phyloP scores from a whole-genome alignment of 1,140 invertebrate genomes.

The Lithobius niger region DNA sequence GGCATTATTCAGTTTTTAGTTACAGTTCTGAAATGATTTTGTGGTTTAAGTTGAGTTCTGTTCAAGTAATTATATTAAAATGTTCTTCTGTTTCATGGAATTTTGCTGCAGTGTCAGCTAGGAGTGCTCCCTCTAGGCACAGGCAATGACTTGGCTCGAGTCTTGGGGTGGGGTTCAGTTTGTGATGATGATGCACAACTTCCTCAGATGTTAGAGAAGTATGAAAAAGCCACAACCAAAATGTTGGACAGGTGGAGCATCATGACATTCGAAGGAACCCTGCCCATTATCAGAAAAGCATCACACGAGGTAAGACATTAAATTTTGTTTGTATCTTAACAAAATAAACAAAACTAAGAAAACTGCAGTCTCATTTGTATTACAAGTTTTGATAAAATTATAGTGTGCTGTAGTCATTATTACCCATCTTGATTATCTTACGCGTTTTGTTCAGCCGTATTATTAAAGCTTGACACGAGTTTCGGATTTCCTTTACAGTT shows the following conservation, averaged over 20 bases:
- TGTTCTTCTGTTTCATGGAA: too few relatives aligned
- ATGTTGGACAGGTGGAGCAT: conserved; percentile 94
- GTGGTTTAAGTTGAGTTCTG: conserved; percentile 7
- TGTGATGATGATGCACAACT: conserved; percentile 91
- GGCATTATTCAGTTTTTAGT: not conserved
- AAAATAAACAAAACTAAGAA: too few relatives aligned
- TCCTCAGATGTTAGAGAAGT: conserved; percentile 76
- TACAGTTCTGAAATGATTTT: not conserved
- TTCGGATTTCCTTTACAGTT: conserved; percentile 20
- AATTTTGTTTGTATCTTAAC: conserved; percentile 1
- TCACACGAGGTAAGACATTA: conserved; percentile 23
- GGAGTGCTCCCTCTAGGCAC: conserved; percentile 87
- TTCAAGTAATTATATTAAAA: conserved; percentile 42
- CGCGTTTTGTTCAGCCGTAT: not conserved
- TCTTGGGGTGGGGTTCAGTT: conserved; percentile 88
- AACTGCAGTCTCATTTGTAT: too few relatives aligned
- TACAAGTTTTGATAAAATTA: too few relatives aligned
- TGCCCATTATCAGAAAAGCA: conserved; percentile 30
- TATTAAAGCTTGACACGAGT: too few relatives aligned
- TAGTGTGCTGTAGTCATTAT: too few relatives aligned
- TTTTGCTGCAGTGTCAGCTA: conserved; percentile 60
- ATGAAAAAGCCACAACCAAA: conserved; percentile 87
- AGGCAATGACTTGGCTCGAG: conserved; percentile 85
- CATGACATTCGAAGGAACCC: conserved; percentile 56
- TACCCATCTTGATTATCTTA: not conserved